Evolutionary conservation across 2,113 vertebrate species (phyloP).

Genomic region (Neolamprologus tretocephalus): DNA sequence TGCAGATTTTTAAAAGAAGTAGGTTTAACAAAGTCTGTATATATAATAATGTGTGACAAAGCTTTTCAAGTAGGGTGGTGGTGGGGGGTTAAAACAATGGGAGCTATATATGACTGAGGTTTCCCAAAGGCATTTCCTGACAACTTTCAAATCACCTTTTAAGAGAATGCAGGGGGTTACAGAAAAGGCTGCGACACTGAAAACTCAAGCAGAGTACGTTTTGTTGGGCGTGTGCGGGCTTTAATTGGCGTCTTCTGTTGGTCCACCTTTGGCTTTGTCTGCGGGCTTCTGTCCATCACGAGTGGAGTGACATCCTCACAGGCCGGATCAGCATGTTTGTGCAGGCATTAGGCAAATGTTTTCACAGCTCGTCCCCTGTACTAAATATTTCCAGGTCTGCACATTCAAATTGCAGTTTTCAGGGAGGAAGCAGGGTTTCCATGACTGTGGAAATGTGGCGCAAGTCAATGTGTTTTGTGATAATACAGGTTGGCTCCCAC

Average conservation of each 20-base stretch:
- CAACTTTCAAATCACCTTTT: slow-evolving; percentile 21
- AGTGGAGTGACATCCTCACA: not conserved
- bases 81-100: slow-evolving; percentile 11
- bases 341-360: not conserved
- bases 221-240: not conserved
- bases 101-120: slow-evolving; percentile 42
- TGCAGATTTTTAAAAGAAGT: not conserved
- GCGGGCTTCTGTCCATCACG: not conserved
- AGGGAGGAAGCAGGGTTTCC: not conserved
- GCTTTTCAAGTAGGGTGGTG: not conserved
- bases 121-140: slow-evolving; percentile 51
- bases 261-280: not conserved
- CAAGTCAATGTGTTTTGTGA: not conserved
- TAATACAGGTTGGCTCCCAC: not conserved
- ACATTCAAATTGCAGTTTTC: not conserved
- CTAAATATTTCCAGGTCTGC: not conserved
- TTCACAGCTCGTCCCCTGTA: not conserved
- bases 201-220: not conserved
- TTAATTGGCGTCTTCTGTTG: not conserved
- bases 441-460: not conserved
- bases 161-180: not conserved
- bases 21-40: not conserved
- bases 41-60: not conserved
- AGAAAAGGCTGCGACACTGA: not conserved
- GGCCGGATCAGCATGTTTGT: not conserved